Percentiles rank a stretch among this genome's conserved stretches.
These are phyloP conservation scores for Gavia stellata DNA, from an alignment of 2,113 vertebrate genomes.

Conservation along the genomic window DNA sequence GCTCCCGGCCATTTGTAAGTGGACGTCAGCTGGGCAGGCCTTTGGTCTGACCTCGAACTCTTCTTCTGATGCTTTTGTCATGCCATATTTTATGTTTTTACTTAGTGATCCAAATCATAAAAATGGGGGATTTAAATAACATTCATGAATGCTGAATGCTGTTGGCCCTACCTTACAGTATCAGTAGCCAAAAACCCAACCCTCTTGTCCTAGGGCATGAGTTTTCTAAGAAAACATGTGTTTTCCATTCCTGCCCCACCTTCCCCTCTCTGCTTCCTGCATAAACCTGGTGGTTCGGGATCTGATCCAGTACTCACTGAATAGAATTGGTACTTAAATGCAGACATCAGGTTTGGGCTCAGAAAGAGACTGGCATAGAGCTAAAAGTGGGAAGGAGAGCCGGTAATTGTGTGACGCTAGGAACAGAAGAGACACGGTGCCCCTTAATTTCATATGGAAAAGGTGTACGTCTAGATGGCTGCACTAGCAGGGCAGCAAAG, in stretches of 20 bases:
- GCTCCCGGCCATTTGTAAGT: background rate
- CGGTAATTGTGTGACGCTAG: accelerated
- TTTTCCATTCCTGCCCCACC: background rate
- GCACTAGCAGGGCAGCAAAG: background rate
- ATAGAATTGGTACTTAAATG: background rate
- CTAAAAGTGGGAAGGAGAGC: background rate
- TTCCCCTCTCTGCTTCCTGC: background rate
- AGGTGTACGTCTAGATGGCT: background rate
- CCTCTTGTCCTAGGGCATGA: background rate
- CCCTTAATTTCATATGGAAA: background rate
- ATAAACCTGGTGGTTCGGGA: background rate
- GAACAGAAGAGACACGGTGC: background rate
- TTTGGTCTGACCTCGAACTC: background rate
- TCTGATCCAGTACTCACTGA: background rate
- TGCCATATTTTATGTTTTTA: background rate
- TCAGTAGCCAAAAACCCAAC: background rate
- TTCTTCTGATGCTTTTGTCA: background rate
- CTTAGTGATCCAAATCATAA: background rate
- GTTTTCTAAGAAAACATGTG: background rate
- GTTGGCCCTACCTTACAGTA: background rate
- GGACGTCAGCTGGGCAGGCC: background rate
- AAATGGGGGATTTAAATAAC: background rate
- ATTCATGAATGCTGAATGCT: background rate
- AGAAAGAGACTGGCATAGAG: background rate
- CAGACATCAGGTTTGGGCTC: background rate